A percentile compares a stretch with the other conserved stretches of the same genome.
Conservation (phyloP, 2,888 invertebrate genomes). For the Aethes cnicana region DNA sequence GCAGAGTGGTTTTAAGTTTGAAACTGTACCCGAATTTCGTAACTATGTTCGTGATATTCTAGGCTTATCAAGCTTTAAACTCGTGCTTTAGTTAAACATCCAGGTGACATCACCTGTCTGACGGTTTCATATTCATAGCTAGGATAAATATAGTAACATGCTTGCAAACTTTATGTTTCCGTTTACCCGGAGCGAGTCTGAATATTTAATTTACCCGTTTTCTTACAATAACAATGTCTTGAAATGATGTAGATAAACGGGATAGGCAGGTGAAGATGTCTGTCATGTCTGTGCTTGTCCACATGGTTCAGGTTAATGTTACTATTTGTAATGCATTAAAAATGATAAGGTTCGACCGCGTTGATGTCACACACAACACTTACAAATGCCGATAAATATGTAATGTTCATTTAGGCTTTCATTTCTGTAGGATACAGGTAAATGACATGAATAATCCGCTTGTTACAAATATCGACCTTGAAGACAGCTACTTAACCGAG, state of each 20-base stretch:
- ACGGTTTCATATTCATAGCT: neutral
- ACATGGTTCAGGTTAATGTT: too few species aligned
- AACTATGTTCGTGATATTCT: neutral
- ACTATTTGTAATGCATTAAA: too few species aligned
- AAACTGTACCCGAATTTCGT: neutral
- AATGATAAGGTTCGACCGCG: too few species aligned
- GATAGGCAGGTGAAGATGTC: too few species aligned
- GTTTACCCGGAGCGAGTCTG: neutral
- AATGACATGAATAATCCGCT: too few species aligned
- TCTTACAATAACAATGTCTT: too few species aligned
- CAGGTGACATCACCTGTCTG: constrained; percentile 2
- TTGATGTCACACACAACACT: too few species aligned
- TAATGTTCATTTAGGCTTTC: too few species aligned
- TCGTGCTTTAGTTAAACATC: neutral
- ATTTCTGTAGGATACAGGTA: too few species aligned
- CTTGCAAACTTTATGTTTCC: neutral
- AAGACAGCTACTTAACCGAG: constrained; percentile 40
- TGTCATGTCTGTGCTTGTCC: too few species aligned
- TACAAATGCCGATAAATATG: too few species aligned
- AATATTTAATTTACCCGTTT: neutral
- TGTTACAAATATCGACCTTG: constrained; percentile 37
- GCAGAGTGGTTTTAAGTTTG: neutral
- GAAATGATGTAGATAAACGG: too few species aligned
- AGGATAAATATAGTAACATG: neutral
- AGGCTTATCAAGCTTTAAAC: neutral